Evolutionary conservation across 2,113 vertebrate genomes (phyloP).

Genomic region (Psophia crepitans): DNA sequence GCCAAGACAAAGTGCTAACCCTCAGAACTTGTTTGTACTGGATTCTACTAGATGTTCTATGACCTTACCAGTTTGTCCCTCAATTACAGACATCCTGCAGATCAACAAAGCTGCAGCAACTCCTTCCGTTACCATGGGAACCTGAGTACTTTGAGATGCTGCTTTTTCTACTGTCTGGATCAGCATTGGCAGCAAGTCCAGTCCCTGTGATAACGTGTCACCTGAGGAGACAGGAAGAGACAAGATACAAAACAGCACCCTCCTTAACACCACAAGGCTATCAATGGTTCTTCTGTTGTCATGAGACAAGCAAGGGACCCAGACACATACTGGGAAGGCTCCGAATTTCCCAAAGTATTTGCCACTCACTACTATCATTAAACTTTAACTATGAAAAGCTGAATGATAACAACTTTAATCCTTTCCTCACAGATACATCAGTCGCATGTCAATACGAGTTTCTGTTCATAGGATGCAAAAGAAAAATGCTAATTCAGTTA

Average conservation of each 20-base stretch:
- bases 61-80: conserved; percentile 84
- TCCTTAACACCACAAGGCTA: background rate
- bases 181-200: conserved; percentile 84
- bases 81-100: conserved; percentile 84
- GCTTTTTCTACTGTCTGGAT: conserved; percentile 92
- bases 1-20: background rate
- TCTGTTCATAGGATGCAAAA: background rate
- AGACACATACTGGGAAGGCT: background rate
- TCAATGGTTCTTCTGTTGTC: background rate
- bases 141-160: conserved; percentile 87
- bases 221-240: conserved; percentile 71
- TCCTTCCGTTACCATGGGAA: conserved; percentile 85
- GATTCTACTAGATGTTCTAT: background rate
- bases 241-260: background rate
- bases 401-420: background rate
- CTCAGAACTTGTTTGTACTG: background rate
- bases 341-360: background rate
- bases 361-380: background rate
- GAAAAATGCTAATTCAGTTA: background rate
- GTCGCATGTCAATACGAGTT: background rate
- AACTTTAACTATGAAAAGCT: background rate
- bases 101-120: conserved; percentile 89
- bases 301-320: background rate
- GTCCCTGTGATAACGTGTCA: conserved; percentile 85
- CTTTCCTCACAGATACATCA: background rate